Evolutionary conservation across 2,797 vertebrate species (phyloP), one percentile per base, ranked within the genome.

Genomic region (Microctenopoma steveboyesi): DNA sequence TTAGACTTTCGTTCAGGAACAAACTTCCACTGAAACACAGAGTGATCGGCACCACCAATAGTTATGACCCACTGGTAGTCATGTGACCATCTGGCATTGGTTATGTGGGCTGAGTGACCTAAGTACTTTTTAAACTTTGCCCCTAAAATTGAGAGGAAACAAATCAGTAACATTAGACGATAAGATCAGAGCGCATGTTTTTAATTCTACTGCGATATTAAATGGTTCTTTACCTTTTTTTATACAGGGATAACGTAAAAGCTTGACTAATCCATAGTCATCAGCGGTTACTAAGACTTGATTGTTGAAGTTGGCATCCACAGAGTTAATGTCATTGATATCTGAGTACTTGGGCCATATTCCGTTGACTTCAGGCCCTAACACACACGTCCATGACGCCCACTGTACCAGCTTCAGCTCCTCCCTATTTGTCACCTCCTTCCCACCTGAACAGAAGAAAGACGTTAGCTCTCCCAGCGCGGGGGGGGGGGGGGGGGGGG

Each of bases 21-120:
- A 92, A 98, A 99, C 86, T 96, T 98, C 98, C 98, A 99, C 89
- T 99, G 98, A 87, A 99, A 99, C 85, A 99, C 97, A 39, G 98
- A 98, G 85, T 99, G 98, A 90, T 99, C 98, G 11, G 97, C 97
- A 83, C 98, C 98, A 71, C 98, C 98, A 54, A 99, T 98, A 63
- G 96, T 97, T 88, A 99, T 95, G 74, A 99, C 96, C 98, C 98
- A 99, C 88, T 99, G 97, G 91, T 96, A 96, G 91, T 99, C 98
- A 69, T 99, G 96, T 11, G 98, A 99, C 98, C 98, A 99, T 70
- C 97, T 95, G 61, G 95, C 95, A 11, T 98, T 98, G 52, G 98
- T 99, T 88, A 99, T 96, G 0, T 99, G 98, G 72, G 97, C 97
- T 46, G 98, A 99, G 85, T 99, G 98, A 76, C 98, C 98, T 72